These are phyloP conservation scores for Brachionus paranguensis DNA, from an alignment of 1,140 invertebrate species.

Conservation along the genomic window DNA sequence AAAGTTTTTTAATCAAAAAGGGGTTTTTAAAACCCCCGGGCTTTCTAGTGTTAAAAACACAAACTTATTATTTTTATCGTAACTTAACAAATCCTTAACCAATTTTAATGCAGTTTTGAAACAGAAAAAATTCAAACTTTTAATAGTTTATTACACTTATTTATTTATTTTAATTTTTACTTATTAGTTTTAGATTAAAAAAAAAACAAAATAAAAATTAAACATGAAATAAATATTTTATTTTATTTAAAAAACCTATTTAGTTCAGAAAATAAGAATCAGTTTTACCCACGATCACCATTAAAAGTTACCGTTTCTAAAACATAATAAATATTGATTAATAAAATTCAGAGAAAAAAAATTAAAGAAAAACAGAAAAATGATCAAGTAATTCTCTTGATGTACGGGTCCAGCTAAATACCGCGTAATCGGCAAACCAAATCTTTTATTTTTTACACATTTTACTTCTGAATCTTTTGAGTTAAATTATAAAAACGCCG, in stretches of 20 bases:
- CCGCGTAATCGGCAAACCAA: background rate
- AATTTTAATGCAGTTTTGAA: too few relatives aligned
- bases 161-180: too few relatives aligned
- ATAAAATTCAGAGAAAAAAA: background rate
- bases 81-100: too few relatives aligned
- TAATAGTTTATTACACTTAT: too few relatives aligned
- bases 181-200: too few relatives aligned
- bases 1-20: too few relatives aligned
- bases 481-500: conserved; percentile 88
- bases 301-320: background rate
- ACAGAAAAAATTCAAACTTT: too few relatives aligned
- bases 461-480: conserved; percentile 30
- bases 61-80: too few relatives aligned
- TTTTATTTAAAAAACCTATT: background rate
- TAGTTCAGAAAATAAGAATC: background rate
- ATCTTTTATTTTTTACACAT: background rate
- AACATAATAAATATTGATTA: background rate
- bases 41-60: too few relatives aligned
- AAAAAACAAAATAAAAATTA: background rate
- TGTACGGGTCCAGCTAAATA: background rate
- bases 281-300: background rate
- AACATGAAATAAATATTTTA: background rate
- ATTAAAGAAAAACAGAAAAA: background rate
- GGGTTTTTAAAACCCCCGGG: too few relatives aligned
- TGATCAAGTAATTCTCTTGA: background rate